These are phyloP conservation scores for Cataglyphis livida DNA, from an alignment of 2,888 invertebrate species.

Conservation along the genomic window DNA sequence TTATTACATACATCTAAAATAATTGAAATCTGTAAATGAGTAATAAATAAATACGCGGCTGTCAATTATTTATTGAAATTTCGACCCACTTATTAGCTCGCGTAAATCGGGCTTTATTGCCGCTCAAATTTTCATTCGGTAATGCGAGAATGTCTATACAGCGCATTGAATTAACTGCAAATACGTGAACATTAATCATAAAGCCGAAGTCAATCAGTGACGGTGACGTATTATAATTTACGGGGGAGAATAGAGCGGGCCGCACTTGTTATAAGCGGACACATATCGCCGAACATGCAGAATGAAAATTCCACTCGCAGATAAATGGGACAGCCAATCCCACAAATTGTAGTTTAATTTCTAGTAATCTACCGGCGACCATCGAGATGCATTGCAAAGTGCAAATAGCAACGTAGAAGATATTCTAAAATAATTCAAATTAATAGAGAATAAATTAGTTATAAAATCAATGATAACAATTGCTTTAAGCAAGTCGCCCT, in stretches of 20 bases:
- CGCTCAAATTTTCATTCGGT: slow-evolving; percentile 44
- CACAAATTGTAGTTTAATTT: slow-evolving; percentile 53
- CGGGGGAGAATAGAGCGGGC: slow-evolving; percentile 30
- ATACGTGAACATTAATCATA: slow-evolving; percentile 54
- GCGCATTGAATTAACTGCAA: slow-evolving; percentile 49
- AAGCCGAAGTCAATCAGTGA: slow-evolving; percentile 54
- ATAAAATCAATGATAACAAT: background rate
- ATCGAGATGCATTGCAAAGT: slow-evolving; percentile 10
- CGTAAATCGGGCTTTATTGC: slow-evolving; percentile 39
- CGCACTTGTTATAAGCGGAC: slow-evolving; percentile 42
- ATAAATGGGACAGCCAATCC: slow-evolving; percentile 52
- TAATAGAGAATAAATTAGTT: background rate
- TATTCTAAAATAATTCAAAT: background rate
- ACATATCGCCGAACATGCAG: slow-evolving; percentile 31
- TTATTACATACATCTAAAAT: slow-evolving; percentile 1
- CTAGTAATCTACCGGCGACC: slow-evolving; percentile 33
- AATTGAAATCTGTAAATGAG: background rate
- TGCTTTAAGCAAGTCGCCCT: background rate
- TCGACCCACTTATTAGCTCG: background rate
- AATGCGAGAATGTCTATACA: slow-evolving; percentile 8
- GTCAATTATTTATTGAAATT: background rate
- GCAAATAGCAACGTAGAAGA: background rate
- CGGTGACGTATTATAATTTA: slow-evolving; percentile 55
- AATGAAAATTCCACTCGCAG: slow-evolving; percentile 49
- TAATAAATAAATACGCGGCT: background rate